Percentiles rank a stretch among this genome's conserved stretches.
These are phyloP conservation scores for Melanargia galathea DNA, from an alignment of 2,888 invertebrate genomes.

Conservation along the genomic window DNA sequence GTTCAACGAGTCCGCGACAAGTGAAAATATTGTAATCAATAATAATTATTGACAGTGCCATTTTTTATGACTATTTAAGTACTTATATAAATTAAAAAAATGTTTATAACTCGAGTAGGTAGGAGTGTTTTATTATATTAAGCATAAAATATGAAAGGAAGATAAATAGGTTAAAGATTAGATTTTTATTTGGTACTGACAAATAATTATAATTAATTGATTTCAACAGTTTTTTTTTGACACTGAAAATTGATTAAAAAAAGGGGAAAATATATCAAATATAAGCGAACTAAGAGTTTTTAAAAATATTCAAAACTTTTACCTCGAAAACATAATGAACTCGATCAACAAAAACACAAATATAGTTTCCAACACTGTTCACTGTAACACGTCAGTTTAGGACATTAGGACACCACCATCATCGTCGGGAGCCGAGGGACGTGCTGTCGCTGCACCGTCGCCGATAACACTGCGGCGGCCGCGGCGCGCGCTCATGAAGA, in stretches of 20 bases:
- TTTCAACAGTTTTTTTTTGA: too few relatives aligned
- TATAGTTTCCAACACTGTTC: slow-evolving; percentile 35
- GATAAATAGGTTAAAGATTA: too few relatives aligned
- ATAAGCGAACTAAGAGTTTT: too few relatives aligned
- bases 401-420: slow-evolving; percentile 18
- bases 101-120: background rate
- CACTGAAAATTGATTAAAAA: too few relatives aligned
- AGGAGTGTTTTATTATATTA: background rate
- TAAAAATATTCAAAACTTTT: slow-evolving; percentile 38
- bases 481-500: slow-evolving; percentile 55
- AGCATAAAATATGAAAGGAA: too few relatives aligned
- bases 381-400: slow-evolving; percentile 29
- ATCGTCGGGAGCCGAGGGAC: slow-evolving; percentile 38
- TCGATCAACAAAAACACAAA: slow-evolving; percentile 48
- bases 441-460: slow-evolving; percentile 60
- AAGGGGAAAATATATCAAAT: too few relatives aligned
- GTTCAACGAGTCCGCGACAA: slow-evolving; percentile 42
- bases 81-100: background rate
- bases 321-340: slow-evolving; percentile 62
- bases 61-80: background rate
- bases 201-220: background rate
- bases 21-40: background rate
- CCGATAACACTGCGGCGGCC: slow-evolving; percentile 58
- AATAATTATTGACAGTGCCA: background rate
- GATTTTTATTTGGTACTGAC: too few relatives aligned